Percentiles rank a stretch among this genome's conserved stretches.
Conservation (phyloP, 1,140 invertebrate species). For the Tribolium castaneum region DNA sequence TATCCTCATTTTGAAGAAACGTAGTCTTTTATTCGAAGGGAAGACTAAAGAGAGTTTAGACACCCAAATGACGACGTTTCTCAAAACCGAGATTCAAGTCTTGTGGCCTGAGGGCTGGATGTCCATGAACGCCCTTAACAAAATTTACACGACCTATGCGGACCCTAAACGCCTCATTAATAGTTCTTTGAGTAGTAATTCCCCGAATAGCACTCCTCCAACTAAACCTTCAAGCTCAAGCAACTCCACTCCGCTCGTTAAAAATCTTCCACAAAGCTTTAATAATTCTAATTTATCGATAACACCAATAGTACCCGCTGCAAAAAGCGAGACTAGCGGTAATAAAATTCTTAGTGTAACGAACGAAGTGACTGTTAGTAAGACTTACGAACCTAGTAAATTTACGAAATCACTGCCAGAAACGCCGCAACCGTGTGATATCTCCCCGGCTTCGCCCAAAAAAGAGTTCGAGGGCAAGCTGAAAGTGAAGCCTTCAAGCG, state of each 20-base stretch:
- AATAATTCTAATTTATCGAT: constrained; percentile 50
- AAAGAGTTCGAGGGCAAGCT: neutral
- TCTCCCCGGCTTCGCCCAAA: constrained; percentile 13
- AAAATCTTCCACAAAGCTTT: constrained; percentile 41
- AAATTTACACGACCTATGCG: constrained; percentile 50
- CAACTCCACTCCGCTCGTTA: neutral
- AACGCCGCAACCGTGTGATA: constrained; percentile 22
- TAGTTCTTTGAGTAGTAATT: neutral
- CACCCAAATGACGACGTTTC: constrained; percentile 54
- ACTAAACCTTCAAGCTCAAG: neutral
- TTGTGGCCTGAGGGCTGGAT: constrained; percentile 64
- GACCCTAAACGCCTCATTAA: constrained; percentile 20
- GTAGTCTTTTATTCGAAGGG: constrained; percentile 58
- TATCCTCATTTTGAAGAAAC: constrained; percentile 59
- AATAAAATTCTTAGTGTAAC: constrained; percentile 42
- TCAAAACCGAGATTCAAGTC: constrained; percentile 56
- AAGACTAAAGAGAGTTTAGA: constrained; percentile 59
- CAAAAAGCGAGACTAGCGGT: constrained; percentile 31
- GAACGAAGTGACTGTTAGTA: constrained; percentile 51
- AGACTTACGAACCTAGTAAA: constrained; percentile 41
- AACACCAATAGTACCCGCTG: constrained; percentile 44
- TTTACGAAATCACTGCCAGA: constrained; percentile 34
- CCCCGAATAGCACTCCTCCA: neutral
- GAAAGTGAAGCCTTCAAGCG: constrained; percentile 27
- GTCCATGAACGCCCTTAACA: constrained; percentile 58